Conservation (phyloP, 2,113 vertebrate species). For the Otus sunia region DNA sequence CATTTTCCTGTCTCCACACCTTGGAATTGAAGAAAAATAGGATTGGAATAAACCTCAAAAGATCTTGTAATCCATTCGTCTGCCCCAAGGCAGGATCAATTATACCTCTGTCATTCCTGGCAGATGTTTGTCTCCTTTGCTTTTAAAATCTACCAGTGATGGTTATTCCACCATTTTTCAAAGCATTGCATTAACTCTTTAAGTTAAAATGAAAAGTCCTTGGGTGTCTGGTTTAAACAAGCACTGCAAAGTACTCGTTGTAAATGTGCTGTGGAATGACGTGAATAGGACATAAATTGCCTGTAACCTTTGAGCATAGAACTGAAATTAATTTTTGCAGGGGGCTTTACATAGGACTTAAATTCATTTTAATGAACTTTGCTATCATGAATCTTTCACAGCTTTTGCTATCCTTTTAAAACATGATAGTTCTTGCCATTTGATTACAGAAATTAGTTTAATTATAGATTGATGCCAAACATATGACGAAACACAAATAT, state of each 20-base stretch:
- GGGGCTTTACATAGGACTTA: not conserved
- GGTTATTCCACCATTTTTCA: not conserved
- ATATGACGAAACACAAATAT: not conserved
- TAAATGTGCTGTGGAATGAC: not conserved
- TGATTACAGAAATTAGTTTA: conserved; percentile 38
- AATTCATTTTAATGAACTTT: conserved; percentile 25
- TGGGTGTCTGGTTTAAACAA: not conserved
- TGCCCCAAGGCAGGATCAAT: not conserved
- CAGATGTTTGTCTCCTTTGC: not conserved
- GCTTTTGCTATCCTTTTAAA: conserved; percentile 30
- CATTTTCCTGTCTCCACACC: not conserved
- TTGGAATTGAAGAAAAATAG: conserved; percentile 1
- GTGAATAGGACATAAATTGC: not conserved
- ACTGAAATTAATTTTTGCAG: not conserved
- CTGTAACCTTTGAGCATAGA: not conserved
- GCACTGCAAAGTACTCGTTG: not conserved
- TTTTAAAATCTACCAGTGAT: not conserved
- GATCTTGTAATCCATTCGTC: not conserved
- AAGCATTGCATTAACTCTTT: not conserved
- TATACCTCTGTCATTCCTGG: not conserved
- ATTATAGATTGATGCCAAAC: conserved; percentile 15
- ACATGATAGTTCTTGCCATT: conserved; percentile 44
- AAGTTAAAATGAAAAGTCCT: not conserved
- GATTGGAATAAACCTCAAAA: not conserved
- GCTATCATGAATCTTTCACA: conserved; percentile 22